These are phyloP conservation scores for Aphaenogaster rudis DNA, from an alignment of 1,140 invertebrate genomes.

Conservation along the genomic window DNA sequence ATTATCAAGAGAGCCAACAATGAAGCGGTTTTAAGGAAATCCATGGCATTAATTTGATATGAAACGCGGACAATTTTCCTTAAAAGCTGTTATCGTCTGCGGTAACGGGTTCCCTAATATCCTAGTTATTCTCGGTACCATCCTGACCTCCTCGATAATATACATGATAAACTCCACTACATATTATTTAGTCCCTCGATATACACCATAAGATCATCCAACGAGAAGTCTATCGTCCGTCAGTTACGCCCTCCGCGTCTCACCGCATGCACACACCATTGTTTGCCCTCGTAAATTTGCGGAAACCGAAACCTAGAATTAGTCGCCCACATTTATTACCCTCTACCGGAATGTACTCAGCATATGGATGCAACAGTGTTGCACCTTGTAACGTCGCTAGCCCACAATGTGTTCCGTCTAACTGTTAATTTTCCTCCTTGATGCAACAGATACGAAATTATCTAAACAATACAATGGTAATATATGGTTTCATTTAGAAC, in stretches of 20 bases:
- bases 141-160: slow-evolving; percentile 10
- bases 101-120: slow-evolving; percentile 51
- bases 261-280: slow-evolving; percentile 72
- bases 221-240: slow-evolving; percentile 68
- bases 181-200: slow-evolving; percentile 30
- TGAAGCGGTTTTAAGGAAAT: neutral
- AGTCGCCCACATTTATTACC: slow-evolving; percentile 79
- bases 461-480: slow-evolving; percentile 14
- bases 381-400: slow-evolving; percentile 2
- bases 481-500: neutral
- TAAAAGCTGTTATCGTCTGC: slow-evolving; percentile 22
- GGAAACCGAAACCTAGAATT: slow-evolving; percentile 81
- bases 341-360: slow-evolving; percentile 60
- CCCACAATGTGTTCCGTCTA: slow-evolving; percentile 15
- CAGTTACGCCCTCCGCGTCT: slow-evolving; percentile 74
- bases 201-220: neutral
- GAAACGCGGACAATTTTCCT: slow-evolving; percentile 19
- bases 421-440: slow-evolving; percentile 13
- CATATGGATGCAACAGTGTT: slow-evolving; percentile 18
- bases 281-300: slow-evolving; percentile 79
- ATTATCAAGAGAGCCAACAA: neutral
- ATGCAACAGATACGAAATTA: neutral
- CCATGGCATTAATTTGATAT: slow-evolving; percentile 6
- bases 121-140: neutral
- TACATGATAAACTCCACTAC: slow-evolving; percentile 1